A percentile compares a stretch with the other conserved stretches of the same genome.
Conservation (phyloP, 2,888 invertebrate genomes). For the Pomacea canaliculata region DNA sequence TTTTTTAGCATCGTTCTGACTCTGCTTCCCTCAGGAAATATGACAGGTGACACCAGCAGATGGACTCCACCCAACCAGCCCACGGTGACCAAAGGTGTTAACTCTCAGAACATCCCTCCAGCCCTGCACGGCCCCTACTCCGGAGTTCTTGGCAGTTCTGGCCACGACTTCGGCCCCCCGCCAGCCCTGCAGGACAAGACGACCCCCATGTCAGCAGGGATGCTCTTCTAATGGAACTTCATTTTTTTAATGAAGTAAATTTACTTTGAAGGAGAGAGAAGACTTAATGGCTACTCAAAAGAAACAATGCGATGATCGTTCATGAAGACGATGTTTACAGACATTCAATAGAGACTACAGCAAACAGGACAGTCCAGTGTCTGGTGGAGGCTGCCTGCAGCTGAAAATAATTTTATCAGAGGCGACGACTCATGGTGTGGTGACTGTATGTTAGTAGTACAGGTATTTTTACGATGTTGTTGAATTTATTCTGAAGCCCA, state of each 20-base stretch:
- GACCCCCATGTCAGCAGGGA: slow-evolving; percentile 43
- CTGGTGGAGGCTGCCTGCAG: no score
- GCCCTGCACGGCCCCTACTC: slow-evolving; percentile 63
- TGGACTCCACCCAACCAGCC: slow-evolving; percentile 42
- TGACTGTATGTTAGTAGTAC: no score
- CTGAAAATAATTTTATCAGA: no score
- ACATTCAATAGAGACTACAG: background rate
- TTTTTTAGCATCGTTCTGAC: no score
- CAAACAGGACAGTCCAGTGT: background rate
- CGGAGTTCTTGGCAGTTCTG: slow-evolving; percentile 47
- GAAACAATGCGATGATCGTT: background rate
- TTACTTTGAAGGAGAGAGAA: background rate
- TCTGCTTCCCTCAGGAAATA: slow-evolving; percentile 35
- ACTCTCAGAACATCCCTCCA: slow-evolving; percentile 39
- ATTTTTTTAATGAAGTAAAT: background rate
- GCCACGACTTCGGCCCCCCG: slow-evolving; percentile 36
- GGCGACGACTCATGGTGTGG: no score
- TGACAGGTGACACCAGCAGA: slow-evolving; percentile 45
- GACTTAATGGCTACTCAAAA: background rate
- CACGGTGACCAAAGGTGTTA: slow-evolving; percentile 17
- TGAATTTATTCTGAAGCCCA: no score
- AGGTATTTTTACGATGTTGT: no score
- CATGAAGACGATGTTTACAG: background rate
- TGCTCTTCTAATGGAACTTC: slow-evolving; percentile 33
- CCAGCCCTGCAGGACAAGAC: slow-evolving; percentile 44